Conservation (phyloP, 2,113 vertebrate species). For the Crypturellus undulatus region DNA sequence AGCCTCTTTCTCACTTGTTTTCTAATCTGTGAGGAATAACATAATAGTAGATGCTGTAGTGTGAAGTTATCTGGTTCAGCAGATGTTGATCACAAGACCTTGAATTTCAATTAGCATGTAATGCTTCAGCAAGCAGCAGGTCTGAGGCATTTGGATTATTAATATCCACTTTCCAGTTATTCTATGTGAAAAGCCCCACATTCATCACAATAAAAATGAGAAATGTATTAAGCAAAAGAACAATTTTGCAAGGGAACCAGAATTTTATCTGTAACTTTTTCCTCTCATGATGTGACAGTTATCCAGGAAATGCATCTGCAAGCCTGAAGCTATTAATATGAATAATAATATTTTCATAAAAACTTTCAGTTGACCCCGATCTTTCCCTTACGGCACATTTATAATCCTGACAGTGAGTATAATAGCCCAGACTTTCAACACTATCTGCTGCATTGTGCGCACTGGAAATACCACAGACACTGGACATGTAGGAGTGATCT, state of each 20-base stretch:
- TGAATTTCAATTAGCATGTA: constrained; percentile 27
- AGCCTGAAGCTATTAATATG: not conserved
- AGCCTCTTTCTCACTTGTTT: not conserved
- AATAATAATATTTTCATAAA: not conserved
- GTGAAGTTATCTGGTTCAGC: constrained; percentile 18
- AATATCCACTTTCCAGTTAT: not conserved
- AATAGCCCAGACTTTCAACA: not conserved
- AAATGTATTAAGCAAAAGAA: not conserved
- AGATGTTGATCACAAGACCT: constrained; percentile 22
- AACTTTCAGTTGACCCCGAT: not conserved
- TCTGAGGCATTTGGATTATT: constrained; percentile 11
- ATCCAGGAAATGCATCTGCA: not conserved
- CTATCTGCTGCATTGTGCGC: not conserved
- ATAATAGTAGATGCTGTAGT: not conserved
- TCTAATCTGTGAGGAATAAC: not conserved
- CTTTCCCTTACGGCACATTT: not conserved
- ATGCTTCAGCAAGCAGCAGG: not conserved
- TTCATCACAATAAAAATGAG: not conserved
- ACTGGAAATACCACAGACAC: not conserved
- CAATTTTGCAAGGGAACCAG: not conserved
- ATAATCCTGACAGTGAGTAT: not conserved
- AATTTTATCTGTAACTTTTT: not conserved
- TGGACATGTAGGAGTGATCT: not conserved
- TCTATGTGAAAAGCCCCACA: not conserved
- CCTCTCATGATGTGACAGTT: not conserved